Evolutionary conservation across 2,888 invertebrate species (phyloP), one percentile per base, ranked within the genome.

Genomic region (Acanthosepion lycidas): DNA sequence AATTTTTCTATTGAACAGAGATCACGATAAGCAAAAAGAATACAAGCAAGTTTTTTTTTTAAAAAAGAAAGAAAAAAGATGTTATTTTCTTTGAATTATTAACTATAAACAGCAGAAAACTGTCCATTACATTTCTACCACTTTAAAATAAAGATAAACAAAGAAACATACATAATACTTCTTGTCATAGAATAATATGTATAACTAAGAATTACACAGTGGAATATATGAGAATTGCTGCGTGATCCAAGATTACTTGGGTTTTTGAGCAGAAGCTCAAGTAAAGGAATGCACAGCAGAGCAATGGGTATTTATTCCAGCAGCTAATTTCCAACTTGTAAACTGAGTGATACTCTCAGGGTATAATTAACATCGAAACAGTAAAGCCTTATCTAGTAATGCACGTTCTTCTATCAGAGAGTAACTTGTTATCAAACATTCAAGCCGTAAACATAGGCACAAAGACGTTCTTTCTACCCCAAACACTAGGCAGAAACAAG

Each of bases 321-420:
- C n/a, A 12, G 9, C 15, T 15, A 78, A 33, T 78, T n/a, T 18
- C 15, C n/a, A n/a, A 78, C 78, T 78, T 78, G 12, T 15, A 78
- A 78, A 78, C n/a, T 78, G 15, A 78, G 78, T 78, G n/a, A 78
- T 78, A 78, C 78, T 12, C 28, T 15, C 6, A 78, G 78, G 78
- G n/a, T 78, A 78, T n/a, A 78, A 78, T n/a, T n/a, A 78, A 78
- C 78, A 78, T n/a, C 33, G 78, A 78, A 78, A 78, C 78, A 78
- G 78, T 78, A 78, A 78, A 78, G 33, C 33, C 78, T 78, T 78
- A 78, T 78, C 78, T 78, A 33, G 18, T 12, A 78, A n/a, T 78
- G 78, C n/a, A 33, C 78, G n/a, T 78, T 78, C 78, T 78, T 78
- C 78, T 78, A 78, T 33, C n/a, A n/a, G n/a, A 78, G 78, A n/a